Conservation (phyloP, 2,888 invertebrate genomes). For the Drosophila engyochracea region DNA sequence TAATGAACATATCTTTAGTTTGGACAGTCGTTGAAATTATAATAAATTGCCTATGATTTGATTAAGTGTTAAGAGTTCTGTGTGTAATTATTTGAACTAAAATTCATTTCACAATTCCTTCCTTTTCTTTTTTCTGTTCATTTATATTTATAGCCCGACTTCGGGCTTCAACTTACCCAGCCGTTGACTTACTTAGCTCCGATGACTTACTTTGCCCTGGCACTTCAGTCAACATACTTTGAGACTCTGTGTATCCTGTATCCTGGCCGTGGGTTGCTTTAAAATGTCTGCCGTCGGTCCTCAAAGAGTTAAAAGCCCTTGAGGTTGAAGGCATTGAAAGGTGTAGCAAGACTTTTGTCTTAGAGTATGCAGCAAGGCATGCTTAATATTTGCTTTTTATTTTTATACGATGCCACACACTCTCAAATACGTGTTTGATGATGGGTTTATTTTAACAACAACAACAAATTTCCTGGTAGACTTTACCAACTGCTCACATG, state of each 20-base stretch:
- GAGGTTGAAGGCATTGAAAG: slow-evolving; percentile 32
- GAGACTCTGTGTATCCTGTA: slow-evolving; percentile 5
- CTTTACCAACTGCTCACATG: neutral
- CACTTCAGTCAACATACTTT: slow-evolving; percentile 35
- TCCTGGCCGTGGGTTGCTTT: slow-evolving; percentile 29
- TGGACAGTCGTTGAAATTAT: too few relatives aligned
- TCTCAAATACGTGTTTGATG: neutral
- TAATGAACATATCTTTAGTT: neutral
- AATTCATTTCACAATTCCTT: neutral
- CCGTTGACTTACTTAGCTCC: slow-evolving; percentile 31
- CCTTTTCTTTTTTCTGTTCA: neutral
- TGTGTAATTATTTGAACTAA: neutral
- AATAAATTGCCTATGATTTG: neutral
- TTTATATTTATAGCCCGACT: slow-evolving; percentile 10
- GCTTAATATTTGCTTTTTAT: slow-evolving; percentile 41
- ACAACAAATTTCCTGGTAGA: neutral
- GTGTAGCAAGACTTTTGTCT: slow-evolving; percentile 33
- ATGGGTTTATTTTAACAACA: neutral
- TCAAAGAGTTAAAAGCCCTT: slow-evolving; percentile 39
- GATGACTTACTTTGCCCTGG: slow-evolving; percentile 44
- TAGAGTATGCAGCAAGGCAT: slow-evolving; percentile 7
- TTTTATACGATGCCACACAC: neutral
- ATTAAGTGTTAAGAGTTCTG: neutral
- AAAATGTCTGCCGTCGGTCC: slow-evolving; percentile 22
- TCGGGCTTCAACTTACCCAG: slow-evolving; percentile 9